These are phyloP conservation scores for Calameuta filiformis DNA, from an alignment of 2,888 invertebrate genomes.

Conservation along the genomic window DNA sequence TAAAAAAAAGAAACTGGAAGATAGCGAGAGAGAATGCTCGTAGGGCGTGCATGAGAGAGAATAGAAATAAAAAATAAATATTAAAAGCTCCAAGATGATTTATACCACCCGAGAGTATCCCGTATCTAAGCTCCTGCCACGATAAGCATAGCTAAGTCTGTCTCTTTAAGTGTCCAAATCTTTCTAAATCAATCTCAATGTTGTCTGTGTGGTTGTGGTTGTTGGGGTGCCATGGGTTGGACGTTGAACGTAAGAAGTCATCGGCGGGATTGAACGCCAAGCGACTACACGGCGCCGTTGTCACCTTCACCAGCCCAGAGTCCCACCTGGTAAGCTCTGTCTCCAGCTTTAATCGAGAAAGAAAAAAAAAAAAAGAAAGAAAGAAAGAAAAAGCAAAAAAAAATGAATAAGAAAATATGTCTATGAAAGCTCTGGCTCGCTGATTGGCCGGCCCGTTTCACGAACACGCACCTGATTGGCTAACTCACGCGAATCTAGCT, in stretches of 20 bases:
- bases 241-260: conserved; percentile 50
- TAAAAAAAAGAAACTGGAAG: too few relatives aligned
- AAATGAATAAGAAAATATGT: conserved; percentile 29
- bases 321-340: conserved; percentile 70
- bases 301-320: conserved; percentile 73
- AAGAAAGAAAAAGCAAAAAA: conserved; percentile 10
- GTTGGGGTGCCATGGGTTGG: conserved; percentile 32
- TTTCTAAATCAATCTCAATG: conserved; percentile 22
- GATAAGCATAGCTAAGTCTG: background rate
- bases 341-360: conserved; percentile 37
- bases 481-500: conserved; percentile 42
- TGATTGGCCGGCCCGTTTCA: conserved; percentile 52
- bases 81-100: too few relatives aligned
- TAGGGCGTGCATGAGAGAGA: too few relatives aligned
- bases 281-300: conserved; percentile 64
- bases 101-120: too few relatives aligned
- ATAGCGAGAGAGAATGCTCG: too few relatives aligned
- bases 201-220: conserved; percentile 24
- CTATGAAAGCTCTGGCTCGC: conserved; percentile 44
- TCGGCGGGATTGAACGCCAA: conserved; percentile 55
- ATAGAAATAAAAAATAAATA: too few relatives aligned
- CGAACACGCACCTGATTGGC: conserved; percentile 49
- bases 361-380: conserved; percentile 4
- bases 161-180: background rate
- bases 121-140: too few relatives aligned